Evolutionary conservation across 2,797 vertebrate species (phyloP).

Genomic region (Coregonus suidteri): DNA sequence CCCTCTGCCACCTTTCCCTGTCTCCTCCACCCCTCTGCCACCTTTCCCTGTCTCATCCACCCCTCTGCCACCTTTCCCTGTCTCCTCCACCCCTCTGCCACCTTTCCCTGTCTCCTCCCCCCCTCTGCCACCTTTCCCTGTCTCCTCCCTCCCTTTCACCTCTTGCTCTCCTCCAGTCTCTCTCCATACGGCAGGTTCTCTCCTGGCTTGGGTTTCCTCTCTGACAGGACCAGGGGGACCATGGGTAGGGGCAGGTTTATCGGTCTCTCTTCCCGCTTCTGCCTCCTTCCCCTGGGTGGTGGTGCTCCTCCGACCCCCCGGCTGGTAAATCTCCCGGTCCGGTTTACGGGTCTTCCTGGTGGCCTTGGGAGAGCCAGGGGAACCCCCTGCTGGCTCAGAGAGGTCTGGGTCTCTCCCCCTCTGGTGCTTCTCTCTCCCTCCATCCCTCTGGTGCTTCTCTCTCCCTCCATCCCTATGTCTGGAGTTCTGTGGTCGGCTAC

Average conservation of each 20-base stretch:
- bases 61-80: no score
- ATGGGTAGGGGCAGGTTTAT: slow-evolving; percentile 36
- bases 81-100: no score
- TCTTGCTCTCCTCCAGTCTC: slow-evolving; percentile 45
- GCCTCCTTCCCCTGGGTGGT: slow-evolving; percentile 51
- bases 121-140: no score
- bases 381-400: slow-evolving; percentile 40
- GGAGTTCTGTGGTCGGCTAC: not conserved
- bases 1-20: no score
- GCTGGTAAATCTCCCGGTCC: slow-evolving; percentile 93
- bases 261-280: slow-evolving; percentile 63
- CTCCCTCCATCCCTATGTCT: not conserved
- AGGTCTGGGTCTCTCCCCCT: slow-evolving; percentile 26
- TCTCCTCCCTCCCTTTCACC: not conserved
- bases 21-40: no score
- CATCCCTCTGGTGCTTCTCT: slow-evolving; percentile 6
- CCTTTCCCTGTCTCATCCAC: no score
- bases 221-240: slow-evolving; percentile 20
- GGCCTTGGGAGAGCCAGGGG: slow-evolving; percentile 48
- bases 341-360: slow-evolving; percentile 86
- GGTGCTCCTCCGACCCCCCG: slow-evolving; percentile 80
- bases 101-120: no score
- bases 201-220: slow-evolving; percentile 35
- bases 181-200: slow-evolving; percentile 38
- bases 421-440: slow-evolving; percentile 39